Evolutionary conservation across 2,797 vertebrate genomes (phyloP).

Genomic region (Alectoris magna): DNA sequence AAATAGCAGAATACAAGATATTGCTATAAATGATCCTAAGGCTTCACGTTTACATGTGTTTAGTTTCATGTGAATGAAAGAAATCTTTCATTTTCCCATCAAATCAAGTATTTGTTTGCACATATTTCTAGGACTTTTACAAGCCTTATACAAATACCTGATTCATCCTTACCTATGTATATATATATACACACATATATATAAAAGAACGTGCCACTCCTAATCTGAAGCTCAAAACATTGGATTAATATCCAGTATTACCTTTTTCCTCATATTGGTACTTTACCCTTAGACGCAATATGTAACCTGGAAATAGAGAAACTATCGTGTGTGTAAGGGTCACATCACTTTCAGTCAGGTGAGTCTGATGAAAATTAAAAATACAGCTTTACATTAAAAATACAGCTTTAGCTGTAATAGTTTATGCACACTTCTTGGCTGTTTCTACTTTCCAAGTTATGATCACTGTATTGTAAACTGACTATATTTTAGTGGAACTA

Average conservation of each 20-base stretch:
- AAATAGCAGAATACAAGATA: background rate
- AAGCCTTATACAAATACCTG: background rate
- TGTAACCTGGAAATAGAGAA: background rate
- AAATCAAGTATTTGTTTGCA: background rate
- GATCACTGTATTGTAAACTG: background rate
- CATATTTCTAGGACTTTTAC: background rate
- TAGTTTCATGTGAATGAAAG: background rate
- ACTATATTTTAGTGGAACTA: background rate
- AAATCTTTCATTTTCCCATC: background rate
- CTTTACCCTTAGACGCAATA: background rate
- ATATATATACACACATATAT: too few relatives aligned
- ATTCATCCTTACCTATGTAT: background rate
- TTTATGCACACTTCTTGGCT: background rate
- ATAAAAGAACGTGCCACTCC: background rate
- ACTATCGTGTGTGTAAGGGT: background rate
- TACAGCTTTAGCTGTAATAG: background rate
- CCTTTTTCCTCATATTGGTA: background rate
- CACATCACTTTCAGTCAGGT: background rate
- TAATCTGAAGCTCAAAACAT: background rate
- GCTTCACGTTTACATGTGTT: accelerated
- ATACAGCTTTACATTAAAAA: background rate
- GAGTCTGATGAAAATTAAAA: background rate
- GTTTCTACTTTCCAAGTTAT: background rate
- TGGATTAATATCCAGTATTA: background rate
- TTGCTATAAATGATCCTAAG: background rate